These are phyloP conservation scores for Anoplopoma fimbria DNA, from an alignment of 2,113 vertebrate genomes.

Conservation along the genomic window DNA sequence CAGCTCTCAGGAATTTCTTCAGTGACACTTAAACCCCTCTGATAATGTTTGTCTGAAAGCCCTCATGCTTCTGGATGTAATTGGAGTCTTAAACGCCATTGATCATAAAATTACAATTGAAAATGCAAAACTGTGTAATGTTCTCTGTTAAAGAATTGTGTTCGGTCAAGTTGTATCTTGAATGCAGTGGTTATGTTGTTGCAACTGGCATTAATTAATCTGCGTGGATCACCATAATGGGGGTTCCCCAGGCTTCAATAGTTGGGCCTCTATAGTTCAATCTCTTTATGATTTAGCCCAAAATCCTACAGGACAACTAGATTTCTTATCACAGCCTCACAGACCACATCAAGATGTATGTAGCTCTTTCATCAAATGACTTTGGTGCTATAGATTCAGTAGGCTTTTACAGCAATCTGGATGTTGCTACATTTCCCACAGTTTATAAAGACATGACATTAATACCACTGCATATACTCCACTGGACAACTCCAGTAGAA, in stretches of 20 bases:
- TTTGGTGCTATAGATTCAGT: not conserved
- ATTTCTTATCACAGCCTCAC: not conserved
- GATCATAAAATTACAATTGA: too few species aligned
- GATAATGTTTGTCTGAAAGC: too few species aligned
- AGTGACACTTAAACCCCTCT: too few species aligned
- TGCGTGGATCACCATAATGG: not conserved
- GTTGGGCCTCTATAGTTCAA: not conserved
- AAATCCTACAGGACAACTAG: not conserved
- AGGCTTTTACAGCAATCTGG: not conserved
- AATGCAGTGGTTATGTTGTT: not conserved
- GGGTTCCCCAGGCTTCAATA: conserved; percentile 4
- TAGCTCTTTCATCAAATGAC: not conserved
- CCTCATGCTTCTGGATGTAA: too few species aligned
- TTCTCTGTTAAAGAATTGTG: not conserved
- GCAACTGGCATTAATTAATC: not conserved
- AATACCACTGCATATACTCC: not conserved
- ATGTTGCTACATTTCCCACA: not conserved
- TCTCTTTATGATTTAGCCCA: not conserved
- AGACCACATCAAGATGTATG: not conserved
- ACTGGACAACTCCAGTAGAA: too few species aligned
- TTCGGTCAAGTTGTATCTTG: not conserved
- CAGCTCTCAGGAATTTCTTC: not conserved
- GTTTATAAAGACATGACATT: not conserved
- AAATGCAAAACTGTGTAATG: not conserved
- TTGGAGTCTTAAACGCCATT: too few species aligned